A percentile compares a stretch with the other conserved stretches of the same genome.
These are phyloP conservation scores for Eubucco bourcierii DNA, from an alignment of 2,113 vertebrate genomes.

Conservation along the genomic window DNA sequence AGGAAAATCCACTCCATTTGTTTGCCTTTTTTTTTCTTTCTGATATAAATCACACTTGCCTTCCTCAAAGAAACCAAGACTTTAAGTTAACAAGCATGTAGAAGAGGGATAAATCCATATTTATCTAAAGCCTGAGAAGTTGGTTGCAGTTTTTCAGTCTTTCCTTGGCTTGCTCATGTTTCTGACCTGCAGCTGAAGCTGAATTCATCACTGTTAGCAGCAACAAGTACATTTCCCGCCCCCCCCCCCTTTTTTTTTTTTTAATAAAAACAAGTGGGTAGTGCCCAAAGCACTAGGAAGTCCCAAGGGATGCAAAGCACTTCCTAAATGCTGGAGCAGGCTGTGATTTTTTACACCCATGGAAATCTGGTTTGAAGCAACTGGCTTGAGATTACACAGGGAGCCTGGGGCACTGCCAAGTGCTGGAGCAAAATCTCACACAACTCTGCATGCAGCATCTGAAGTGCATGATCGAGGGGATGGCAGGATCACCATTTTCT, in stretches of 20 bases:
- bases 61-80: not conserved
- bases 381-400: slow-evolving; percentile 10
- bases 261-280: not conserved
- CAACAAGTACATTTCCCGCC: not conserved
- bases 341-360: slow-evolving; percentile 59
- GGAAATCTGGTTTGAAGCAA: slow-evolving; percentile 42
- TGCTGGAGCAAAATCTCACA: not conserved
- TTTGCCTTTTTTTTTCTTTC: not conserved
- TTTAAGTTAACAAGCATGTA: not conserved
- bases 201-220: slow-evolving; percentile 10
- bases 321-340: slow-evolving; percentile 42
- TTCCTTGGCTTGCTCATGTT: not conserved
- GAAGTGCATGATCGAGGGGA: rapidly evolving
- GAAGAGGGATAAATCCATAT: not conserved
- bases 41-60: not conserved
- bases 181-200: not conserved
- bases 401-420: slow-evolving; percentile 8
- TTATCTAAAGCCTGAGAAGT: not conserved
- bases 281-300: slow-evolving; percentile 27
- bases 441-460: not conserved
- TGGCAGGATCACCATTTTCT: not conserved
- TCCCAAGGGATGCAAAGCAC: slow-evolving; percentile 39
- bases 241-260: not conserved
- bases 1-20: not conserved
- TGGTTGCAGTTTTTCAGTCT: not conserved